Evolutionary conservation across 2,888 invertebrate genomes (phyloP).

Genomic region (Drosophila borealis): DNA sequence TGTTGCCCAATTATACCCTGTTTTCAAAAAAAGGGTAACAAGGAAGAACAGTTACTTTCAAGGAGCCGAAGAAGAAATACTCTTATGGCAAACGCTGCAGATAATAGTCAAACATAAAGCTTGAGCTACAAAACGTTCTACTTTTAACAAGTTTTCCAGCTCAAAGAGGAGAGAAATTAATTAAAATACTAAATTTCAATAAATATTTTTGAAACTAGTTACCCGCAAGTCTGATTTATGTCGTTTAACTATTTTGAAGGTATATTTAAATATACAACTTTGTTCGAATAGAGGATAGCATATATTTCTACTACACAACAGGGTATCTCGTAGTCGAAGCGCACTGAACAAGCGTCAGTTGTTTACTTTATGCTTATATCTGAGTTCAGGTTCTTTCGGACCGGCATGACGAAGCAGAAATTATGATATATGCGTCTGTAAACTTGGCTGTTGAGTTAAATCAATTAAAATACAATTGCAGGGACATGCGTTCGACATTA

Average conservation of each 20-base stretch:
- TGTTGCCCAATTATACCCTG: slow-evolving; percentile 23
- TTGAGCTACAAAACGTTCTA: no score
- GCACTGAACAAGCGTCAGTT: neutral
- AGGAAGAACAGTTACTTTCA: neutral
- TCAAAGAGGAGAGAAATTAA: no score
- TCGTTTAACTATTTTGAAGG: no score
- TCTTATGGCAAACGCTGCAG: neutral
- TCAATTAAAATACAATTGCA: slow-evolving; percentile 34
- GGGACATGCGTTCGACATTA: slow-evolving; percentile 27
- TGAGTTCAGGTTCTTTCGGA: slow-evolving; percentile 33
- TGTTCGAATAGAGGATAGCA: no score
- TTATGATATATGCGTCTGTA: slow-evolving; percentile 12
- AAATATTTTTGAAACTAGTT: no score
- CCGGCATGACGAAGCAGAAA: slow-evolving; percentile 46
- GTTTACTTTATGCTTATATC: slow-evolving; percentile 1
- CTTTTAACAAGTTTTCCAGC: no score
- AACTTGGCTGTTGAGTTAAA: slow-evolving; percentile 27
- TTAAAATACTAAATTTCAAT: no score
- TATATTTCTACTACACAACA: neutral
- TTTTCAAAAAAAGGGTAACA: neutral
- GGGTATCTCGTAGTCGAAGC: neutral
- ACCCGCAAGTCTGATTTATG: no score
- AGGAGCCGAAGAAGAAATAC: neutral
- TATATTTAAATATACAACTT: no score
- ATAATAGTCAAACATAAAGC: no score